Percentiles rank a stretch among this genome's conserved stretches.
Conservation (phyloP, 2,113 vertebrate species). For the Nematolebias whitei region DNA sequence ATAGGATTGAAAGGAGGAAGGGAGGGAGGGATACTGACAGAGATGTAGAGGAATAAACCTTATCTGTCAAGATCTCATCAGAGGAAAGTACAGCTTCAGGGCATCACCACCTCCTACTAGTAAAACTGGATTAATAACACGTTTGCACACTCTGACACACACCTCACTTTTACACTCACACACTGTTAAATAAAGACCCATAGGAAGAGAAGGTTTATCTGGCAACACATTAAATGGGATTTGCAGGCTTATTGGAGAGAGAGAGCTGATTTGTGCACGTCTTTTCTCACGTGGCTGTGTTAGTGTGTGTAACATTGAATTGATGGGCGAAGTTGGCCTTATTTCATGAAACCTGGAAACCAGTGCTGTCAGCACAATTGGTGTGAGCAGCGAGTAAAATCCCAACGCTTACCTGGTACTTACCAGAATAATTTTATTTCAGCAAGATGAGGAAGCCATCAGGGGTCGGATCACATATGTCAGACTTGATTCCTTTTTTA, state of each 20-base stretch:
- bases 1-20: constrained; percentile 7
- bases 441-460: background rate
- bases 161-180: background rate
- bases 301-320: constrained; percentile 10
- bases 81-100: constrained; percentile 62
- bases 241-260: constrained; percentile 39
- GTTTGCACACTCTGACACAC: constrained; percentile 1
- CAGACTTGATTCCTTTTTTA: background rate
- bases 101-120: constrained; percentile 58
- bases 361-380: constrained; percentile 23
- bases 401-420: background rate
- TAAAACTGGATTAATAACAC: constrained; percentile 63
- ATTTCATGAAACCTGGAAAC: constrained; percentile 27
- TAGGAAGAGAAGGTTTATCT: constrained; percentile 39
- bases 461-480: background rate
- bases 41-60: constrained; percentile 61
- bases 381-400: constrained; percentile 6
- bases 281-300: constrained; percentile 1
- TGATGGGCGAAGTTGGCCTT: constrained; percentile 22
- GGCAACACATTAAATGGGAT: constrained; percentile 46
- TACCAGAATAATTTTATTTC: background rate
- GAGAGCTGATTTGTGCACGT: constrained; percentile 16
- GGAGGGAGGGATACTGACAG: constrained; percentile 27
- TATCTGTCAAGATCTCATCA: constrained; percentile 71
- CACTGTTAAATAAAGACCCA: background rate